Percentiles rank a stretch among this genome's conserved stretches.
These are phyloP conservation scores for Holocentrus rufus DNA, from an alignment of 2,797 vertebrate genomes.

Conservation along the genomic window DNA sequence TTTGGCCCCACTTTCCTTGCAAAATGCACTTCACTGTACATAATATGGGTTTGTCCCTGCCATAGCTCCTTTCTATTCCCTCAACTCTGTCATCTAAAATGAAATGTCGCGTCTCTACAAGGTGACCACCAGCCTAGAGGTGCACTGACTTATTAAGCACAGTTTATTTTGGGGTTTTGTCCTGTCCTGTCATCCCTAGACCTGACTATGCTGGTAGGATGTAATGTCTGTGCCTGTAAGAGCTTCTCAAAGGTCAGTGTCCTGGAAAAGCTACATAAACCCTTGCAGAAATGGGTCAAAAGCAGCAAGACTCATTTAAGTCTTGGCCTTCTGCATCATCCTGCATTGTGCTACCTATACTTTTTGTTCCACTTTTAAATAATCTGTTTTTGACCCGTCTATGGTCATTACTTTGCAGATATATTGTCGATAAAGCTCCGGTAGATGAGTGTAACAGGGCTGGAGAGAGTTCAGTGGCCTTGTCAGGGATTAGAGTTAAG, in stretches of 20 bases:
- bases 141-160: conserved; percentile 3
- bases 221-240: neutral
- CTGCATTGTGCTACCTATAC: too few species aligned
- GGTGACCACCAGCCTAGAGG: conserved; percentile 7
- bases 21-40: neutral
- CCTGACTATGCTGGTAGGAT: neutral
- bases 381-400: too few species aligned
- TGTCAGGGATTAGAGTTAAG: neutral
- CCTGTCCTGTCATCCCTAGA: neutral
- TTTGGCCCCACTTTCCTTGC: neutral
- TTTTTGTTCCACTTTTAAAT: too few species aligned
- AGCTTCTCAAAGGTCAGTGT: neutral
- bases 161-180: conserved; percentile 15
- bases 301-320: neutral
- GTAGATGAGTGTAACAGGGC: neutral
- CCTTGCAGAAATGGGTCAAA: too few species aligned
- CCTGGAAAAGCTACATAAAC: neutral
- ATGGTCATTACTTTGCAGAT: too few species aligned
- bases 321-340: neutral
- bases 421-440: too few species aligned
- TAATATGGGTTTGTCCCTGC: neutral
- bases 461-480: conserved; percentile 1
- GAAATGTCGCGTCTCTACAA: neutral
- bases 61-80: too few species aligned
- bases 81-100: neutral